These are phyloP conservation scores for Helleia helle DNA, from an alignment of 2,888 invertebrate species.

Conservation along the genomic window DNA sequence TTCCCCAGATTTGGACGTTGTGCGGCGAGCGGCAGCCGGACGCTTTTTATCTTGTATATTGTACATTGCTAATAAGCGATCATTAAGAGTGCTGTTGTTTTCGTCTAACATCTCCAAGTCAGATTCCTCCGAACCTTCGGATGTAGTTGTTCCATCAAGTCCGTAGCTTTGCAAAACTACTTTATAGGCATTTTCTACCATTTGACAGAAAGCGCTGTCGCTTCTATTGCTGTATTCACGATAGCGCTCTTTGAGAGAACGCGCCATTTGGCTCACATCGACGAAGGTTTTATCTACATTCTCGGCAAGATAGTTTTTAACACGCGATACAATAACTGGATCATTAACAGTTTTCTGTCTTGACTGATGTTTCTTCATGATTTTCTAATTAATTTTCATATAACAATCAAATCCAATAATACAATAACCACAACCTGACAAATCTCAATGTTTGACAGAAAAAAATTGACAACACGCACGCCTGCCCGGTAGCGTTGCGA, in stretches of 20 bases:
- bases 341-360: constrained; percentile 65
- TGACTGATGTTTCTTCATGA: constrained; percentile 68
- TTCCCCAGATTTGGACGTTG: constrained; percentile 56
- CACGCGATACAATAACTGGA: constrained; percentile 74
- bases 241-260: constrained; percentile 80
- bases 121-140: constrained; percentile 76
- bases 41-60: constrained; percentile 68
- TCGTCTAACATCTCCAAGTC: constrained; percentile 85
- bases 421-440: constrained; percentile 23
- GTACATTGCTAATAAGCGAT: constrained; percentile 65
- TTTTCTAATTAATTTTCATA: constrained; percentile 3
- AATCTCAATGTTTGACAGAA: constrained; percentile 38
- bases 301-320: constrained; percentile 84
- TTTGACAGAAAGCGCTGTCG: constrained; percentile 82
- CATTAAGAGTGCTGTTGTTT: constrained; percentile 82
- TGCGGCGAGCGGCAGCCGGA: constrained; percentile 42
- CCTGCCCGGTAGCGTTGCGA: constrained; percentile 19
- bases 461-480: constrained; percentile 10
- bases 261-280: constrained; percentile 89
- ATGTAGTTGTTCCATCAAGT: constrained; percentile 71
- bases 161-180: constrained; percentile 81
- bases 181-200: constrained; percentile 85
- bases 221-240: constrained; percentile 88
- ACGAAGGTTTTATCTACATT: constrained; percentile 87
- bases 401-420: constrained; percentile 13